Evolutionary conservation across 37 sponge, comb jelly and placozoan species (phyloP), one percentile per base, ranked within the genome.

Genomic region (Mnemiopsis leidyi): DNA sequence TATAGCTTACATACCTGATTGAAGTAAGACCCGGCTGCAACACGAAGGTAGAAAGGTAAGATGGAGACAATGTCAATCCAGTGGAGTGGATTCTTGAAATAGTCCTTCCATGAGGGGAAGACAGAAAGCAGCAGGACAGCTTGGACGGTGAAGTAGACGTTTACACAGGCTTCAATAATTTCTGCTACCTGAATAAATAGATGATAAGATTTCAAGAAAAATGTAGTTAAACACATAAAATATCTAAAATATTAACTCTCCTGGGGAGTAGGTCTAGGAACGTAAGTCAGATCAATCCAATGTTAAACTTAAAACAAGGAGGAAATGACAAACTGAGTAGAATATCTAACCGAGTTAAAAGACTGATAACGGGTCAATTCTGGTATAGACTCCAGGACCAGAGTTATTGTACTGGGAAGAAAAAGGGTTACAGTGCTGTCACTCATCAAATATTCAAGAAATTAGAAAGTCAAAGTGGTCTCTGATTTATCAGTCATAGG

Each of bases 321-420:
- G 9, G 61, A 48, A 48, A 48, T 48, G 13, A n/a, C n/a, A n/a
- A n/a, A n/a, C n/a, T n/a, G n/a, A n/a, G 13, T 13, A 48, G 13
- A 7, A 7, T 28, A n/a, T 29, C 75, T 71, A 3, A 71, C 75
- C 30, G n/a, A 3, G 5, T 71, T 28, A 71, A 71, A 71, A 25
- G 5, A 29, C 3, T 13, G 75, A 23, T 29, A 25, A 5, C 30
- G 30, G 30, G 25, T 28, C 3, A 71, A 18, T 71, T 71, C 75
- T 28, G 25, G 25, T 7, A 71, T 71, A 28, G 75, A 71, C n/a
- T 71, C 75, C 75, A 71, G 75, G n/a, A 71, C 75, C 75, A 71
- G 25, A 13, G 30, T 28, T 18, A 71, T 28, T 5, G 30, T 71
- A 71, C 75, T 48, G 61, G 13, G 61, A n/a, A n/a, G 61, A 48